phyloP scores from a whole-genome alignment of 2,888 invertebrate genomes.

The Nephrotoma flavescens region DNA sequence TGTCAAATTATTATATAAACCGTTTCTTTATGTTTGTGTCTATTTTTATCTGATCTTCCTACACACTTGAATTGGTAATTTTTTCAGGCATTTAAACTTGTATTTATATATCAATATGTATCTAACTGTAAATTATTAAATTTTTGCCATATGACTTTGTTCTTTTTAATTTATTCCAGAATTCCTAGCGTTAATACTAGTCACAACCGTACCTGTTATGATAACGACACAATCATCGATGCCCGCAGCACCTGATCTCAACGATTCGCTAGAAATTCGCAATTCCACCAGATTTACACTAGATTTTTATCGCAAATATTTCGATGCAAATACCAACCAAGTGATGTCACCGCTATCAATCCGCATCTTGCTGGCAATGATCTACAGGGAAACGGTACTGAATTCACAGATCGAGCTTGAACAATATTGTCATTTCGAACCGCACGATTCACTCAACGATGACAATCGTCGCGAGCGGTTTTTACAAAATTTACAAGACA shows the following conservation, averaged over 20 bases:
- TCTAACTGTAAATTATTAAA: neutral
- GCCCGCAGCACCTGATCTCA: neutral
- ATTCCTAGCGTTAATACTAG: neutral
- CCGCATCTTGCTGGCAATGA: neutral
- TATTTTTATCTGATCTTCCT: neutral
- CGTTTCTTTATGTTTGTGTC: neutral
- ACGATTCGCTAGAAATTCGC: neutral
- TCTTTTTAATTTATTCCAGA: neutral
- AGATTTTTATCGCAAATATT: neutral
- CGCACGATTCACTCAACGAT: neutral
- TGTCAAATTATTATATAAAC: neutral
- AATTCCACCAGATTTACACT: neutral
- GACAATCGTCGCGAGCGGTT: neutral
- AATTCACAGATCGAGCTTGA: neutral
- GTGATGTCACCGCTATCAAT: neutral
- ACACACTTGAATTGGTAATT: neutral
- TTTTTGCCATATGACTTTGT: neutral
- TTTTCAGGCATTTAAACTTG: neutral
- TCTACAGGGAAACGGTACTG: neutral
- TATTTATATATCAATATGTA: neutral
- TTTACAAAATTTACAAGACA: neutral
- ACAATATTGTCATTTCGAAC: neutral
- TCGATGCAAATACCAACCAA: neutral
- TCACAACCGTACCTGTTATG: neutral
- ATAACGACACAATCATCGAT: neutral